Conservation (phyloP, 1,140 invertebrate genomes). For the Drosophila aff. region DNA sequence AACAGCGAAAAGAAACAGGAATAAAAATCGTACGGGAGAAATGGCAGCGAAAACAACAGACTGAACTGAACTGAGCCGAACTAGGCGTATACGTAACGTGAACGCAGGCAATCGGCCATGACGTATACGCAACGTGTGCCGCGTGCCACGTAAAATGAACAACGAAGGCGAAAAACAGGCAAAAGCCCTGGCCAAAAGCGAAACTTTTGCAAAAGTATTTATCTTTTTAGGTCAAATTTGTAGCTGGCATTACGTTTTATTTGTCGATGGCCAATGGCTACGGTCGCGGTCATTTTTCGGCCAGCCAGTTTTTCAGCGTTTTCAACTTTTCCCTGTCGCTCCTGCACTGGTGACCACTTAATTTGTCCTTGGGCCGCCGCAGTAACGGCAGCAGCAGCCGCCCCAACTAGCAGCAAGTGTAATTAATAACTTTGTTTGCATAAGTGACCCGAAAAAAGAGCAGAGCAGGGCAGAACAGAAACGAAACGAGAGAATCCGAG, state of each 20-base stretch:
- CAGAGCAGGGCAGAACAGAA: constrained; percentile 22
- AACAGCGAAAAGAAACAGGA: background rate
- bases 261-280: constrained; percentile 61
- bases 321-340: constrained; percentile 38
- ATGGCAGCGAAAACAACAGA: constrained; percentile 15
- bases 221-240: constrained; percentile 74
- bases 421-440: constrained; percentile 78
- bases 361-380: constrained; percentile 62
- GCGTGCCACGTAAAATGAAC: constrained; percentile 38
- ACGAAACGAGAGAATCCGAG: constrained; percentile 19
- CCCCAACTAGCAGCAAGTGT: constrained; percentile 57
- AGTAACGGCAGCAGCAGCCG: constrained; percentile 33
- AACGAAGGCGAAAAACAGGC: constrained; percentile 21
- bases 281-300: constrained; percentile 54
- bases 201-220: constrained; percentile 67
- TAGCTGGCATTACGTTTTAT: constrained; percentile 62
- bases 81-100: constrained; percentile 56
- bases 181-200: constrained; percentile 40
- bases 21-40: constrained; percentile 5
- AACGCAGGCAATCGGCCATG: constrained; percentile 47
- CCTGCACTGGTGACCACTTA: constrained; percentile 64
- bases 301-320: constrained; percentile 38
- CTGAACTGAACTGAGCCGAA: constrained; percentile 22
- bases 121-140: constrained; percentile 70
- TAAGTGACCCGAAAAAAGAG: constrained; percentile 60